Evolutionary conservation across 2,888 invertebrate species (phyloP), one percentile per base, ranked within the genome.

Genomic region (Chirona hameri): DNA sequence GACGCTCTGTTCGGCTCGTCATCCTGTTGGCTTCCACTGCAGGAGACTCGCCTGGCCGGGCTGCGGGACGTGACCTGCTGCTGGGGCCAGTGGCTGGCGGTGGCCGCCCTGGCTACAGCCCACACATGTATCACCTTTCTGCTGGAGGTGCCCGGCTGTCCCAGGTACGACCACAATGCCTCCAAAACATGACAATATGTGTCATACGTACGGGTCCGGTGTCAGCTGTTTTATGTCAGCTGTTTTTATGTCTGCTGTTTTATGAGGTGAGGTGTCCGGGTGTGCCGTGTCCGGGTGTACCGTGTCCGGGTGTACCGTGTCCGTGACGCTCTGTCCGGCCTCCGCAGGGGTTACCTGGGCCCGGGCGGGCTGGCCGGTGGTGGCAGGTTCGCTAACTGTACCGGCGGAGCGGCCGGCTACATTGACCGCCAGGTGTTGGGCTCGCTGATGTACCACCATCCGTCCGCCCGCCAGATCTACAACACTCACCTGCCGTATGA

Each of bases 101-200:
- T 93, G 55, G 86, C 92, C 0, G 85, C 89, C 0, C 87, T 96
- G 29, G 88, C 94, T 0, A 89, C 90, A 0, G 86, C 91, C 0
- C 94, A 97, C 88, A 90, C 91, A 81, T 89, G 91, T 31, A 86
- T 96, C 79, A 93, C 92, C 15, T 96, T 96, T 88, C 89, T 91
- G 10, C 88, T 95, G 3, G 90, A 91, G 72, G 92, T 94, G 29
- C 93, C 95, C 0, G 92, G 91, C 81, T 98, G 97, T 87, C 95
- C 96, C 2, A 12, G 52, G 52, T 52, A 52, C 52, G 52, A 15
- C 52, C 52, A 39, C 39, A 39, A 39, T 39, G n/a, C n/a, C n/a
- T n/a, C n/a, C n/a, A n/a, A n/a, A n/a, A n/a, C n/a, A n/a, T n/a
- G n/a, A n/a, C n/a, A n/a, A n/a, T n/a, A n/a, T n/a, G n/a, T n/a